These are phyloP conservation scores for Chlorocebus sabaeus DNA, from an alignment of 2,113 vertebrate genomes.

Conservation along the genomic window DNA sequence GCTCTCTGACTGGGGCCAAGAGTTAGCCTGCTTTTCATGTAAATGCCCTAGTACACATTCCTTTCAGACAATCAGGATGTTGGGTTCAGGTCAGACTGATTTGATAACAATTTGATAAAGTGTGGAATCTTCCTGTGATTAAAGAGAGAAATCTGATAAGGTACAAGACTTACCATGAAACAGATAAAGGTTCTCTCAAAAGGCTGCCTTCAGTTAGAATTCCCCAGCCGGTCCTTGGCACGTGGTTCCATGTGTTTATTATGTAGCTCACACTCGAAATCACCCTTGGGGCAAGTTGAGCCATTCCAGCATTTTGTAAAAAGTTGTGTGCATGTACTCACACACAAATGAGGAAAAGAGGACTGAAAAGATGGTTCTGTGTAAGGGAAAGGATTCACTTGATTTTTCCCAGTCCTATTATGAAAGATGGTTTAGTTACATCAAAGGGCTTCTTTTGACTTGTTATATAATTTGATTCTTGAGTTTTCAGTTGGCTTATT, in stretches of 20 bases:
- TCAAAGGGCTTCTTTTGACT: neutral
- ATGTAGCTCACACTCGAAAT: conserved; percentile 54
- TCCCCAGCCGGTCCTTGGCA: conserved; percentile 44
- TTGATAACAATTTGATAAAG: conserved; percentile 72
- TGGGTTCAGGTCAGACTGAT: conserved; percentile 15
- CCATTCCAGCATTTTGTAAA: conserved; percentile 16
- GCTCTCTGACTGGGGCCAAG: neutral
- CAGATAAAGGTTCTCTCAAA: conserved; percentile 68
- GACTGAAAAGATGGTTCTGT: neutral
- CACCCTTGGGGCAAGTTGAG: conserved; percentile 14
- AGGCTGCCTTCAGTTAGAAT: conserved; percentile 54
- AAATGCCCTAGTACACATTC: neutral
- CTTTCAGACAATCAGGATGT: conserved; percentile 22
- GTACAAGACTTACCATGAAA: neutral
- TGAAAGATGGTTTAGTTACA: neutral
- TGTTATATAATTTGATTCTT: neutral
- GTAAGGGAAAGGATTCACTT: neutral
- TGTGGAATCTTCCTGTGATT: conserved; percentile 58
- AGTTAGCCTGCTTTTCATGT: neutral
- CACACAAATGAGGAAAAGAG: conserved; percentile 35
- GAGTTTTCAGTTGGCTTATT: neutral
- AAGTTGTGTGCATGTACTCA: conserved; percentile 46
- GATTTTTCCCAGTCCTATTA: neutral
- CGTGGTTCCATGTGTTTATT: conserved; percentile 1
- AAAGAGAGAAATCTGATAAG: conserved; percentile 60